Conservation (phyloP, 2,113 vertebrate genomes). For the Mungos mungo region DNA sequence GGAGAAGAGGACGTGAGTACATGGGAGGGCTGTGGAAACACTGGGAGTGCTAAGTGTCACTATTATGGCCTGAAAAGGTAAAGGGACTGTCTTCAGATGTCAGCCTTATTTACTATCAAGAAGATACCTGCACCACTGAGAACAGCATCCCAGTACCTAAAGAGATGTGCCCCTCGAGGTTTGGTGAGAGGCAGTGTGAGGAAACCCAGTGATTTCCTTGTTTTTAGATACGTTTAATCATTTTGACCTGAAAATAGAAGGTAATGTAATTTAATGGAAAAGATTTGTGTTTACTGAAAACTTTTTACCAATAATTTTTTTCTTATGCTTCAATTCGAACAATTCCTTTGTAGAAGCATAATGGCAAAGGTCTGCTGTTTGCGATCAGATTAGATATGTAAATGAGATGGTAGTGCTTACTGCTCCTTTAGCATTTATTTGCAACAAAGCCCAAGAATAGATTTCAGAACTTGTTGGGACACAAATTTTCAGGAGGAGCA, state of each 20-base stretch:
- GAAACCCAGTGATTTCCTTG: background rate
- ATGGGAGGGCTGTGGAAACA: background rate
- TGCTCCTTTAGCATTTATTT: slow-evolving; percentile 29
- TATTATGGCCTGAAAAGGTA: background rate
- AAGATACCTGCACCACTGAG: background rate
- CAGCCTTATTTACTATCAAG: background rate
- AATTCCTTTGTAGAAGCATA: background rate
- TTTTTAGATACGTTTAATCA: background rate
- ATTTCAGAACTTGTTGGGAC: slow-evolving; percentile 36
- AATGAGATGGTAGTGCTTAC: slow-evolving; percentile 31
- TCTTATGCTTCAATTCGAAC: slow-evolving; percentile 38
- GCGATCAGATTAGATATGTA: background rate
- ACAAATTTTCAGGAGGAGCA: slow-evolving; percentile 51
- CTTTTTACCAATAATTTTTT: background rate
- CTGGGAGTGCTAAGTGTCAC: background rate
- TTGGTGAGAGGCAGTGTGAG: background rate
- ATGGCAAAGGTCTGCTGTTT: slow-evolving; percentile 29
- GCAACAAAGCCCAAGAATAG: slow-evolving; percentile 34
- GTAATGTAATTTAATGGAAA: slow-evolving; percentile 11
- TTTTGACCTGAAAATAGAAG: slow-evolving; percentile 32
- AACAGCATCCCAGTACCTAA: background rate
- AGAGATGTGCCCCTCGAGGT: background rate
- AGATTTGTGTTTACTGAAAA: background rate
- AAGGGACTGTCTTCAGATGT: background rate
- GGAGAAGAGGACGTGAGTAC: background rate